Evolutionary conservation across 2,797 vertebrate genomes (phyloP).

Genomic region (Hippopotamyrus pictus): DNA sequence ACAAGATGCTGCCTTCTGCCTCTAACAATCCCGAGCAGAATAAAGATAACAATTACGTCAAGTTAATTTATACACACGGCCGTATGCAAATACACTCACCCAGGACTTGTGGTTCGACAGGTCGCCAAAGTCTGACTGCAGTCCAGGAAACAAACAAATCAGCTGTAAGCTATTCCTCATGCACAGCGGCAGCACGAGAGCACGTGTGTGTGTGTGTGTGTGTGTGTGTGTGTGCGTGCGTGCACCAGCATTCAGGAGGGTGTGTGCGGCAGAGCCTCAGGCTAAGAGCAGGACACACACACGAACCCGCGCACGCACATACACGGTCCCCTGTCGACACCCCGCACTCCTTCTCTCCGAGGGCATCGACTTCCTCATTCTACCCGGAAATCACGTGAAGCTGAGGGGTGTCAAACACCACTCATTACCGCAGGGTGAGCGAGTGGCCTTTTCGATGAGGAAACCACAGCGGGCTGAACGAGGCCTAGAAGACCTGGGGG

Average conservation of each 20-base stretch:
- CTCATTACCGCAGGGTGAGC: not conserved
- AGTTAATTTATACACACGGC: not conserved
- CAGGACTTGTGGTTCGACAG: conserved; percentile 24
- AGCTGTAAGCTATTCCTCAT: conserved; percentile 21
- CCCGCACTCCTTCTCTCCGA: not conserved
- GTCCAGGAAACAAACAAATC: conserved; percentile 20
- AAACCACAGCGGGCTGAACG: not conserved
- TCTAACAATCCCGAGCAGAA: not conserved
- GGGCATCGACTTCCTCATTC: conserved; percentile 56
- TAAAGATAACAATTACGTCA: not conserved
- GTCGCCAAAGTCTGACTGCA: conserved; percentile 20
- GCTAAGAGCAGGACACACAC: not conserved
- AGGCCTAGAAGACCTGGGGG: not conserved
- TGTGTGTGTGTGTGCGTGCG: not conserved
- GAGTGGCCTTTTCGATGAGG: not conserved
- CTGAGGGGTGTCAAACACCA: not conserved
- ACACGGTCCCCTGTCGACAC: not conserved
- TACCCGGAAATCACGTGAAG: conserved; percentile 50
- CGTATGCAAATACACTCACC: conserved; percentile 15
- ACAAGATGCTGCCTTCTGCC: not conserved
- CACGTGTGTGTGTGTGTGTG: not conserved
- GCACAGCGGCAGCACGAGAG: not conserved
- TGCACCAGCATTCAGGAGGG: not conserved
- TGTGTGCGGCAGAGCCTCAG: not conserved
- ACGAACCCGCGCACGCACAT: not conserved